phyloP scores from a whole-genome alignment of 1,140 invertebrate genomes.

The Sitophilus oryzae region DNA sequence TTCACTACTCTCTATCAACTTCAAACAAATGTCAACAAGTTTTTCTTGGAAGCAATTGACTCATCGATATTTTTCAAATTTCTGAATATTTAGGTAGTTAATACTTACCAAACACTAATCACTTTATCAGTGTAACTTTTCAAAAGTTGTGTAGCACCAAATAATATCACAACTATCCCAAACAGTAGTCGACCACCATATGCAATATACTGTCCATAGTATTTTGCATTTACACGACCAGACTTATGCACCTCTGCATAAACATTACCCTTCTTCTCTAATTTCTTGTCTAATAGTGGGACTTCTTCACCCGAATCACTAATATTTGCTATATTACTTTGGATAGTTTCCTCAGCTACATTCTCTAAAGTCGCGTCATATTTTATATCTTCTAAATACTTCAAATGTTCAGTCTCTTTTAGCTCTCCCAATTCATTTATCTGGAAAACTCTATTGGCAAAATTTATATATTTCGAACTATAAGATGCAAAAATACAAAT shows the following conservation, averaged over 20 bases:
- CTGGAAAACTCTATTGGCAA: background rate
- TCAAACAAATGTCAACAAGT: no score
- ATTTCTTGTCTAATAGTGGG: background rate
- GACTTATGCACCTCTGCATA: background rate
- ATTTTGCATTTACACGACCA: background rate
- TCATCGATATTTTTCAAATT: no score
- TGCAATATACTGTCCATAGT: background rate
- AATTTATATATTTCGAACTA: constrained; percentile 53
- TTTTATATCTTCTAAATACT: background rate
- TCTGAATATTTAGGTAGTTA: no score
- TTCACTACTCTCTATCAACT: no score
- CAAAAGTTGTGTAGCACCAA: background rate
- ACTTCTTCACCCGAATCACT: background rate
- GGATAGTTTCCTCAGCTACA: no score
- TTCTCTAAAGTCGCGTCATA: no score
- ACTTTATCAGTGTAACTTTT: background rate
- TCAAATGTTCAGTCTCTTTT: no score
- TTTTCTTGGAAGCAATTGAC: no score
- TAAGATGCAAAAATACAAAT: constrained; percentile 69
- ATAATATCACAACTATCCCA: background rate
- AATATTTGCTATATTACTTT: no score
- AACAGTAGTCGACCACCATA: background rate
- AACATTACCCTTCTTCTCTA: background rate
- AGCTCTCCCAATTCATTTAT: background rate
- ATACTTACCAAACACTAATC: background rate